Evolutionary conservation across 2,797 vertebrate species (phyloP).

Genomic region (Vipera latastei): DNA sequence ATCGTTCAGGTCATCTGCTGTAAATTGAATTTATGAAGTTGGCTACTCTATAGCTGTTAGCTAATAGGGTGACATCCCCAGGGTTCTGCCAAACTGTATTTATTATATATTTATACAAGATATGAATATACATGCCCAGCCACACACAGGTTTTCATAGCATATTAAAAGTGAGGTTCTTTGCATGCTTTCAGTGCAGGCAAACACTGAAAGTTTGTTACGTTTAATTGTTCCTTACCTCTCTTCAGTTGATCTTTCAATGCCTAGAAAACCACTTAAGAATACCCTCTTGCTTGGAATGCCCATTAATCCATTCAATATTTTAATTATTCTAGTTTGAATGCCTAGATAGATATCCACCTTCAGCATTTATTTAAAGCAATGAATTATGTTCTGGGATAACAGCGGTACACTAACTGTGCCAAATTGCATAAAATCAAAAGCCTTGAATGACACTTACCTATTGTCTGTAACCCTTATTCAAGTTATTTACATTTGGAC

Average conservation of each 20-base stretch:
- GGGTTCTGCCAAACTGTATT: neutral
- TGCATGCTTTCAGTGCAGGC: neutral
- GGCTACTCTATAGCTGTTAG: neutral
- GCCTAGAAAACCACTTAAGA: neutral
- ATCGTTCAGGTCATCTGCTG: neutral
- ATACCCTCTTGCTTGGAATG: neutral
- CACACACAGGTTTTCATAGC: neutral
- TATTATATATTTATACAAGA: neutral
- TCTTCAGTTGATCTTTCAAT: neutral
- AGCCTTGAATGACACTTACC: constrained; percentile 4
- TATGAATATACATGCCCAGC: neutral
- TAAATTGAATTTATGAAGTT: neutral
- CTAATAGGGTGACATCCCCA: neutral
- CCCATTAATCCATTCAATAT: neutral
- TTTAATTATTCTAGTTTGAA: neutral
- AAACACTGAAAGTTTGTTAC: neutral
- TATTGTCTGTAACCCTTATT: neutral
- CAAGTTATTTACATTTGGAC: neutral
- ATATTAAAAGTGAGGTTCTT: neutral
- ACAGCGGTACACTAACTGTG: constrained; percentile 69
- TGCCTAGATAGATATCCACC: constrained; percentile 51
- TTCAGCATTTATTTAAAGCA: constrained; percentile 49
- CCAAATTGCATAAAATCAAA: constrained; percentile 52
- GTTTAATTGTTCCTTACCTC: neutral
- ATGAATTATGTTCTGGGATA: constrained; percentile 62